A percentile compares a stretch with the other conserved stretches of the same genome.
phyloP scores from a whole-genome alignment of 2,113 vertebrate species.

The Pelecanus crispus region DNA sequence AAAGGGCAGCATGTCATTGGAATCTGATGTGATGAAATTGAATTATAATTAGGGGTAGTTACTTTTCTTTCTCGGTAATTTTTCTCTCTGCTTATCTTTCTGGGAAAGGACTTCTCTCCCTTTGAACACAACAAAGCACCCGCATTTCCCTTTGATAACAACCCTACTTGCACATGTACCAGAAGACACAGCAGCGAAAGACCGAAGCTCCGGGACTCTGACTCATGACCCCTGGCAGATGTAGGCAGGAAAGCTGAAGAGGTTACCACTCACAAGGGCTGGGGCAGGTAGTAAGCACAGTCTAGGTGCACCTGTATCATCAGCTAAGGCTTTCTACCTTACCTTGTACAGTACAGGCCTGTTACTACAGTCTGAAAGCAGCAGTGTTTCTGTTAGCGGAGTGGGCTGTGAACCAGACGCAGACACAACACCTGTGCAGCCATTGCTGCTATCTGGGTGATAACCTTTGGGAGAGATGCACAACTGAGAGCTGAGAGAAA shows the following conservation, averaged over 20 bases:
- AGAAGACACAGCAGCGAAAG: not conserved
- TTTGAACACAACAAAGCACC: not conserved
- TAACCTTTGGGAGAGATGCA: not conserved
- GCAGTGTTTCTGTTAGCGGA: not conserved
- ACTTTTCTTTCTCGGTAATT: not conserved
- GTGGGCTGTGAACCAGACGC: not conserved
- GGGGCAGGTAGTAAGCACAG: not conserved
- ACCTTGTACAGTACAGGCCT: not conserved
- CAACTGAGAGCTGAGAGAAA: not conserved
- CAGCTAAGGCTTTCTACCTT: not conserved
- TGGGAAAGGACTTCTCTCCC: not conserved
- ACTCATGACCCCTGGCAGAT: not conserved
- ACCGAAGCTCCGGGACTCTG: not conserved
- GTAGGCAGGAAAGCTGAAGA: not conserved
- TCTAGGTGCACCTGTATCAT: not conserved
- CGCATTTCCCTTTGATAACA: not conserved
- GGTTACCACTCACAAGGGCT: not conserved
- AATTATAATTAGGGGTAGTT: not conserved
- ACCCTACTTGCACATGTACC: not conserved
- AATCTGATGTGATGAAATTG: not conserved
- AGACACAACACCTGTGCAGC: not conserved
- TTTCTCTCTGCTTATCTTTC: not conserved
- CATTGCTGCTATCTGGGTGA: not conserved
- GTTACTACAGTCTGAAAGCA: not conserved
- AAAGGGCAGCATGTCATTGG: conserved; percentile 21